These are phyloP conservation scores for Protosalanx chinensis DNA, from an alignment of 2,797 vertebrate species.

Conservation along the genomic window DNA sequence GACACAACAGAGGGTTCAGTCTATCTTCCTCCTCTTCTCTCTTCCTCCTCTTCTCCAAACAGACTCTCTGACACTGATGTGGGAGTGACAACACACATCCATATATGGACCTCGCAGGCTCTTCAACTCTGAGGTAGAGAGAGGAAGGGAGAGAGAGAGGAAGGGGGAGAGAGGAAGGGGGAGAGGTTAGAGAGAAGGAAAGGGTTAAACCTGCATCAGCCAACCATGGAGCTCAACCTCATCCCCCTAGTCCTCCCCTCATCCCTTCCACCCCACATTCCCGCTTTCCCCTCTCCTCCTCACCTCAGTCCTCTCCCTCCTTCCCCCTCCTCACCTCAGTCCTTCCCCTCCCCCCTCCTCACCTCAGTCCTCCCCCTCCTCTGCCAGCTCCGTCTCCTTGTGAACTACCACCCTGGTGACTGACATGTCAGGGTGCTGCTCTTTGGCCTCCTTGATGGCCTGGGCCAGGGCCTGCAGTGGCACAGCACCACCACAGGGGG, in stretches of 20 bases:
- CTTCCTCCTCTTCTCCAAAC: neutral
- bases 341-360: neutral
- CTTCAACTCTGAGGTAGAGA: slow-evolving; percentile 59
- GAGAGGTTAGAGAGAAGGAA: neutral
- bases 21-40: slow-evolving; percentile 10
- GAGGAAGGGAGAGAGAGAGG: neutral
- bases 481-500: slow-evolving; percentile 46
- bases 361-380: slow-evolving; percentile 75
- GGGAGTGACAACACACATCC: slow-evolving; percentile 13
- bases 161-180: neutral
- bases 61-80: slow-evolving; percentile 1
- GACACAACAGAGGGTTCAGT: slow-evolving; percentile 42
- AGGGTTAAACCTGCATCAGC: neutral
- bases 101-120: slow-evolving; percentile 35
- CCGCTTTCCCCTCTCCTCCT: neutral
- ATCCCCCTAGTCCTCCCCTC: neutral
- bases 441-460: slow-evolving; percentile 99
- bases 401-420: slow-evolving; percentile 98
- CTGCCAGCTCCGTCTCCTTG: slow-evolving; percentile 96
- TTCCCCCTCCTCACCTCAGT: no score
- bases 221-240: neutral
- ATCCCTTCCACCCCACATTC: no score
- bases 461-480: slow-evolving; percentile 90
- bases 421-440: slow-evolving; percentile 99
- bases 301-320: neutral